Conservation (phyloP, 2,888 invertebrate species). For the Archips crataeganus region DNA sequence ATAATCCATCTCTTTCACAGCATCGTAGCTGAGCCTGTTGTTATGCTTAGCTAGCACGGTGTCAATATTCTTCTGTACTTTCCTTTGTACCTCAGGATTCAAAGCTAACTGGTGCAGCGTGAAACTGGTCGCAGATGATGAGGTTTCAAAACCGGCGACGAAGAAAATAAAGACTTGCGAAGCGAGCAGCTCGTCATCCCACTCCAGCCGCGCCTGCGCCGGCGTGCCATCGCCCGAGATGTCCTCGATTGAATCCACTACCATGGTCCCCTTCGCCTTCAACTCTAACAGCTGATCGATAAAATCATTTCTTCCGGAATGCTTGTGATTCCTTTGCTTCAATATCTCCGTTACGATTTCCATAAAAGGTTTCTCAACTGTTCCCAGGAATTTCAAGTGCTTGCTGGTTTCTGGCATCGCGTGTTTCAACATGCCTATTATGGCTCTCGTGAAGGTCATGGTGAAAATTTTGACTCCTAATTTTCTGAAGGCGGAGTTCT, state of each 20-base stretch:
- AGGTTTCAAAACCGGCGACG: constrained; percentile 80
- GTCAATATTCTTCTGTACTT: constrained; percentile 63
- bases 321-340: constrained; percentile 56
- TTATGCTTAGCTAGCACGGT: constrained; percentile 56
- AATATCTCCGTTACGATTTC: constrained; percentile 54
- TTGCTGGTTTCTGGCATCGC: not conserved
- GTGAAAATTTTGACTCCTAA: constrained; percentile 38
- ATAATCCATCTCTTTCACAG: constrained; percentile 70
- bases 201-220: constrained; percentile 53
- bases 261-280: constrained; percentile 55
- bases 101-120: constrained; percentile 69
- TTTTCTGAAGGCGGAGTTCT: constrained; percentile 39
- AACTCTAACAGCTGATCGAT: constrained; percentile 63
- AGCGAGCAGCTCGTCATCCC: constrained; percentile 58
- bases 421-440: constrained; percentile 7
- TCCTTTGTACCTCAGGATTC: constrained; percentile 61
- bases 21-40: constrained; percentile 64
- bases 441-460: constrained; percentile 46
- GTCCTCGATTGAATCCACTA: constrained; percentile 56
- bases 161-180: constrained; percentile 72
- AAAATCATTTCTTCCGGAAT: constrained; percentile 64
- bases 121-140: constrained; percentile 72
- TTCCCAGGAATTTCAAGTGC: constrained; percentile 34
- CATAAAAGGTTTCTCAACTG: constrained; percentile 60
- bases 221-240: constrained; percentile 43